Evolutionary conservation across 2,113 vertebrate genomes (phyloP), one percentile per base, ranked within the genome.

Genomic region (Eupsittula cactorum): DNA sequence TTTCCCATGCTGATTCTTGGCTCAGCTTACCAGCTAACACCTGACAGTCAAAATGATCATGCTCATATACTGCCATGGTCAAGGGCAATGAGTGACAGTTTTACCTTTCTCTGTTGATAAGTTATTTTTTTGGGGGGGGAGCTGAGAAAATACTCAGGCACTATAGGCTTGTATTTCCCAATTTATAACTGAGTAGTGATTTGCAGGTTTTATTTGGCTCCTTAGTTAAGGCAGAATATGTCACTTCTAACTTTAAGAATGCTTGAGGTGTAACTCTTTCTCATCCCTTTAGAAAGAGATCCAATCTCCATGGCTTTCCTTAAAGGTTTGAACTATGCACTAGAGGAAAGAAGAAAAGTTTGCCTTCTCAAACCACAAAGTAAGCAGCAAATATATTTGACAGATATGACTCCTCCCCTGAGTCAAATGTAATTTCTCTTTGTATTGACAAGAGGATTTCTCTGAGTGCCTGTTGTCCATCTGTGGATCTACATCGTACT

Each of bases 121-220:
- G 1, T 7, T 1, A 44, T 28, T 39, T 55, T 28, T 29, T 10
- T 4, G 0, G 17, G 0, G 1, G 8, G 7, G 1, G 37, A 16
- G n/a, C n/a, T 3, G 4, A 60, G 29, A 63, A 75, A 82, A 49
- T 25, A 76, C 7, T 25, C 67, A 29, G 23, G 10, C 44, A 55
- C 11, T 37, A 50, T 16, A 57, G 25, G 13, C 5, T 69, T 65
- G 2, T 52, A 52, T 74, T 69, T 86, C 44, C 17, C 25, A 28
- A 16, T 71, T 75, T 63, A 39, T 1, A 4, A 41, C 6, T 2
- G 9, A 84, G 20, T 7, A 84, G 20, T 7, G 6, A 52, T 81
- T 86, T 70, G 39, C 27, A 65, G 27, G 18, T 31, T 91, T 77
- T 77, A 13, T 35, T 35, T 39, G 29, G 6, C 46, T 64, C 5